Percentiles rank a stretch among this genome's conserved stretches.
These are phyloP conservation scores for Bradypodion pumilum DNA, from an alignment of 2,797 vertebrate genomes.

Conservation along the genomic window DNA sequence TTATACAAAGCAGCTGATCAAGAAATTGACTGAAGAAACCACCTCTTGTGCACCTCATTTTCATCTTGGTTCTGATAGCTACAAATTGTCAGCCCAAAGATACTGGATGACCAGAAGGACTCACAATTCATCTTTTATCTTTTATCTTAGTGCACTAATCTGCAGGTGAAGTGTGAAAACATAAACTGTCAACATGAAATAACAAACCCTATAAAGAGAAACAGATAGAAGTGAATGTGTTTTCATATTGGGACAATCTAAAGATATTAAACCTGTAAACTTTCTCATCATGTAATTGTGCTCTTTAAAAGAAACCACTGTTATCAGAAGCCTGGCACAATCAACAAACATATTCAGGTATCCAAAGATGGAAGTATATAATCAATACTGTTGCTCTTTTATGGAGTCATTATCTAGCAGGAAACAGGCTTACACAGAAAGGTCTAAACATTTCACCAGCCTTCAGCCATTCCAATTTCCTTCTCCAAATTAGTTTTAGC, in stretches of 20 bases:
- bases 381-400: background rate
- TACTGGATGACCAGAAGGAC: background rate
- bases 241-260: slow-evolving; percentile 10
- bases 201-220: slow-evolving; percentile 1
- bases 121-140: slow-evolving; percentile 6
- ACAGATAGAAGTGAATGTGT: background rate
- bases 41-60: background rate
- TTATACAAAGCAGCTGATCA: fast-evolving
- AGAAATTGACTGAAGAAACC: slow-evolving; percentile 3
- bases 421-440: background rate
- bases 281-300: background rate
- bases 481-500: background rate
- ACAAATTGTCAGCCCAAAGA: slow-evolving; percentile 23
- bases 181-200: slow-evolving; percentile 19
- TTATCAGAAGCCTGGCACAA: background rate
- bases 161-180: slow-evolving; percentile 18
- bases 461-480: background rate
- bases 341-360: background rate
- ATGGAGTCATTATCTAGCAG: background rate
- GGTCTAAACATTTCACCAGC: background rate
- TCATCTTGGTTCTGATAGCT: slow-evolving; percentile 19
- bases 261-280: background rate
- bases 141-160: slow-evolving; percentile 22
- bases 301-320: no score
- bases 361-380: background rate